Evolutionary conservation across 2,888 invertebrate genomes (phyloP), one percentile per base, ranked within the genome.

Genomic region (Coleophora deauratella): DNA sequence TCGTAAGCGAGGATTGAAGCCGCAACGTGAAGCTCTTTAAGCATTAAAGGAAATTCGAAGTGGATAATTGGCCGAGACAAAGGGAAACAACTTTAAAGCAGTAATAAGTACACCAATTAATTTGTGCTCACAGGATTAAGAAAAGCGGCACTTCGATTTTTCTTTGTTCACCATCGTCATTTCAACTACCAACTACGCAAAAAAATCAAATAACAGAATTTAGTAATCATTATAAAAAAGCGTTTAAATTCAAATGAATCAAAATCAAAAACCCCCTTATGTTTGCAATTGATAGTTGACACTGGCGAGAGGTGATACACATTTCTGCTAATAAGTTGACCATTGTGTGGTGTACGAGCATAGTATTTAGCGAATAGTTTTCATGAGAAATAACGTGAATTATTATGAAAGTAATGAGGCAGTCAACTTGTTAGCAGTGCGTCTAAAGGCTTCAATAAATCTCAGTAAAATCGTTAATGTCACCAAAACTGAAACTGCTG

Each of bases 121-220:
- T 32, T 32, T 27, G 27, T 38, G 30, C 33, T 38, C 28, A 35
- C 21, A 35, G 38, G 34, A 35, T 34, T 12, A 36, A 41, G 39
- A 33, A 39, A 44, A 42, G 41, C 41, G 46, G 45, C 69, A 72
- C 77, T 76, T 78, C 72, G 75, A 74, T 53, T 70, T 74, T 68
- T 67, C 79, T 65, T 58, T 54, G 52, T 69, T 72, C 80, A 79
- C 82, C 78, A 62, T 69, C 64, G 69, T 71, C 77, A 69, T 66
- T 71, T 79, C 84, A 84, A 84, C 78, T 79, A 80, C 76, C 84
- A 82, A 81, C 73, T 75, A 78, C 76, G 71, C 72, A 66, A 62
- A 63, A 60, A 64, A 61, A 63, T 59, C 52, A 61, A 61, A 60
- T 67, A 57, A 31, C 9, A 9, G 11, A 10, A 7, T 9, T 31